Evolutionary conservation across 2,797 vertebrate genomes (phyloP), one percentile per base, ranked within the genome.

Genomic region (Acrossocheilus fasciatus): DNA sequence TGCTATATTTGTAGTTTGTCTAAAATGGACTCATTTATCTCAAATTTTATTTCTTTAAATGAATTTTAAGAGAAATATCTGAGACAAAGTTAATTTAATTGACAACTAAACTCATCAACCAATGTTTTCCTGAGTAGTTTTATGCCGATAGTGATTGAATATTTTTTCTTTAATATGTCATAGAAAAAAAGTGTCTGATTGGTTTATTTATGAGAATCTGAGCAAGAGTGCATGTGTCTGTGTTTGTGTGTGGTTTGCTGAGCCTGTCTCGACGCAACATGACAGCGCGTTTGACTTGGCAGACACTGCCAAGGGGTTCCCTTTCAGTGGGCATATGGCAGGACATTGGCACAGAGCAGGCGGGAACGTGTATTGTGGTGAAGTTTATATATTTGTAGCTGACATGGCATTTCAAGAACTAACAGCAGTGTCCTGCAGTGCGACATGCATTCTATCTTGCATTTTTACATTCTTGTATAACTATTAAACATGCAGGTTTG

Each of bases 171-270:
- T 39, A 69, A 83, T 52, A 66, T 62, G 39, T 43, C 6, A 4
- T 1, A 30, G 5, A 45, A 43, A 4, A 23, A 43, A 68, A 86
- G 89, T 39, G 15, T 15, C 8, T 82, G 36, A 45, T 86, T 87
- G 82, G 86, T 90, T 88, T 87, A 20, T 69, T 39, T 66, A 66
- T 34, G 84, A 86, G 86, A 83, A 81, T 84, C 68, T 79, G 34
- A n/a, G 75, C 86, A 68, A 80, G 45, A 36, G 70, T 85, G 80
- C 81, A 15, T 47, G 70, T 47, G 41, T 47, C 18, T 43, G 76
- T 43, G 54, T 81, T 81, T 89, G 11, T 82, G 84, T 88, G 54
- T 84, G 68, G 57, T 79, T 79, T 72, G 45, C 34, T 41, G 11
- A 82, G 66, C 39, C 57, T 77, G 75, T 54, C 68, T 80, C 3